These are phyloP conservation scores for Aphidius colemani DNA, from an alignment of 2,888 invertebrate genomes.

Conservation along the genomic window DNA sequence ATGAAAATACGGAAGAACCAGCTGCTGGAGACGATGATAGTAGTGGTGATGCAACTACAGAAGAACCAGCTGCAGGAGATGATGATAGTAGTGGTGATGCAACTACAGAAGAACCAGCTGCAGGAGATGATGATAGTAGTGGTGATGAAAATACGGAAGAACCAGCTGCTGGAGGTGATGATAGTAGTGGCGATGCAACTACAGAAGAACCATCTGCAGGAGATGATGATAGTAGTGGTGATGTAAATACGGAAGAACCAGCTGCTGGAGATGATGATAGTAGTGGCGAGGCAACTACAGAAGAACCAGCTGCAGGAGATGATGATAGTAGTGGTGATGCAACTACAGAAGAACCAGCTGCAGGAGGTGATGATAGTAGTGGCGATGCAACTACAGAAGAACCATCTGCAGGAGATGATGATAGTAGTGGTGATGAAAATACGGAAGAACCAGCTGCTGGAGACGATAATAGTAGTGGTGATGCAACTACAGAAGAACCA, in stretches of 20 bases:
- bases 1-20: constrained; percentile 14
- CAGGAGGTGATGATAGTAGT: background rate
- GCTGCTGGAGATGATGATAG: background rate
- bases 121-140: background rate
- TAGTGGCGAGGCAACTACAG: too few species aligned
- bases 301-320: constrained; percentile 10
- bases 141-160: constrained; percentile 1
- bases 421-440: constrained; percentile 9
- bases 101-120: background rate
- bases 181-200: background rate
- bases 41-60: constrained; percentile 9
- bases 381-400: background rate
- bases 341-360: background rate
- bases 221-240: constrained; percentile 1
- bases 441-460: background rate
- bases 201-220: constrained; percentile 12
- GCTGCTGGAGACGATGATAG: constrained; percentile 8
- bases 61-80: background rate
- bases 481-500: constrained; percentile 5
- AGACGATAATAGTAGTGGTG: background rate
- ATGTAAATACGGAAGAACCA: background rate
- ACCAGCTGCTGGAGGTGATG: background rate
- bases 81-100: background rate
- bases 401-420: background rate
- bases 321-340: constrained; percentile 7